A percentile compares a stretch with the other conserved stretches of the same genome.
Conservation (phyloP, 2,888 invertebrate species). For the Ametastegia equiseti region DNA sequence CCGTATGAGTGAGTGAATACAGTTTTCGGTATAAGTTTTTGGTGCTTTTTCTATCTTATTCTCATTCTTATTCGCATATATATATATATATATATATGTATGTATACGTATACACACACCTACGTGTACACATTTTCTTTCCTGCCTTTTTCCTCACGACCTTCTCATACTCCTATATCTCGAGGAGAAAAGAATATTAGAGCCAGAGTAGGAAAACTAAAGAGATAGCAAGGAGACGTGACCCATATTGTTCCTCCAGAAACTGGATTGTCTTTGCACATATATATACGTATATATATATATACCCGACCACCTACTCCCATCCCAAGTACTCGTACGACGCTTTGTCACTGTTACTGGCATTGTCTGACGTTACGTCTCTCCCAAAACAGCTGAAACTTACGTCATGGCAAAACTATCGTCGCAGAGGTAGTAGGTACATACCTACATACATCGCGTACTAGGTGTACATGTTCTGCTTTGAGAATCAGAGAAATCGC, state of each 20-base stretch:
- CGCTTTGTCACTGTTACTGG: constrained; percentile 38
- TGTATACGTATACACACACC: no score
- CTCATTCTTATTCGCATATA: neutral
- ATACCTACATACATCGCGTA: no score
- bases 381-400: constrained; percentile 29
- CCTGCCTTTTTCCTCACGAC: neutral
- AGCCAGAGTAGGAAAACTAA: constrained; percentile 24
- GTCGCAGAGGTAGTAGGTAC: no score
- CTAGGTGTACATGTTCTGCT: neutral
- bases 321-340: constrained; percentile 16
- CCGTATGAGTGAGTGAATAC: constrained; percentile 16
- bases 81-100: neutral
- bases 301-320: neutral
- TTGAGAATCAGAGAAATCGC: neutral
- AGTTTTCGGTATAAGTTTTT: no score
- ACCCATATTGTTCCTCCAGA: constrained; percentile 35
- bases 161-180: constrained; percentile 1
- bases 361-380: constrained; percentile 11
- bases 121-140: no score
- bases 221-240: constrained; percentile 44
- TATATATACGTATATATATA: neutral
- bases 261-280: constrained; percentile 35
- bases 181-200: constrained; percentile 19
- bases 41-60: neutral
- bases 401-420: constrained; percentile 20